phyloP scores from a whole-genome alignment of 2,113 vertebrate species.

The Entomyzon cyanotis region DNA sequence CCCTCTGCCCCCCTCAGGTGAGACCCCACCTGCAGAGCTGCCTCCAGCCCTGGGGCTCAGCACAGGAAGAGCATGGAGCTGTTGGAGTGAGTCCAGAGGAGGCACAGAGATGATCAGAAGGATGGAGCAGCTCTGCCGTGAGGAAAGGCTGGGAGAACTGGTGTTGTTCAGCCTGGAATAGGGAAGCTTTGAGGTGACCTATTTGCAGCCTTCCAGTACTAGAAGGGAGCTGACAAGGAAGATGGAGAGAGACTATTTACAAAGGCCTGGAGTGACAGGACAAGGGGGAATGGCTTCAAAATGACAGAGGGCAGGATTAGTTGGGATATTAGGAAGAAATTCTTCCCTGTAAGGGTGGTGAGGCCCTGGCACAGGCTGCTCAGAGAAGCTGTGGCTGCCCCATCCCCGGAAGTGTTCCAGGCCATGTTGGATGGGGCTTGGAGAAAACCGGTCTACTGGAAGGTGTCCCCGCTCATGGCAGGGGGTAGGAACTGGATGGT shows the following conservation, averaged over 20 bases:
- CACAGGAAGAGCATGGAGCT: fast-evolving
- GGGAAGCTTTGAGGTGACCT: background rate
- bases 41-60: background rate
- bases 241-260: background rate
- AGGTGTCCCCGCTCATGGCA: background rate
- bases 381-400: background rate
- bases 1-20: background rate
- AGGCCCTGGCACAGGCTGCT: background rate
- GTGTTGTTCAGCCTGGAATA: background rate
- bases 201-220: background rate
- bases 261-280: background rate
- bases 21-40: background rate
- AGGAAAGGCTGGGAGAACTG: background rate
- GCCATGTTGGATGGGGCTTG: background rate
- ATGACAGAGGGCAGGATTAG: background rate
- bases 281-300: background rate
- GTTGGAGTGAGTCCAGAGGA: background rate
- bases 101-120: background rate
- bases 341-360: background rate
- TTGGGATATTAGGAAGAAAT: background rate
- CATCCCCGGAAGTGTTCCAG: background rate
- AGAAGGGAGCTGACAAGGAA: no score
- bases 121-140: background rate
- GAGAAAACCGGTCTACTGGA: background rate
- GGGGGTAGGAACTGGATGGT: background rate